Base-by-base conservation (phyloP, 1,140 invertebrate genomes). In the Aphis gossypii region DNA sequence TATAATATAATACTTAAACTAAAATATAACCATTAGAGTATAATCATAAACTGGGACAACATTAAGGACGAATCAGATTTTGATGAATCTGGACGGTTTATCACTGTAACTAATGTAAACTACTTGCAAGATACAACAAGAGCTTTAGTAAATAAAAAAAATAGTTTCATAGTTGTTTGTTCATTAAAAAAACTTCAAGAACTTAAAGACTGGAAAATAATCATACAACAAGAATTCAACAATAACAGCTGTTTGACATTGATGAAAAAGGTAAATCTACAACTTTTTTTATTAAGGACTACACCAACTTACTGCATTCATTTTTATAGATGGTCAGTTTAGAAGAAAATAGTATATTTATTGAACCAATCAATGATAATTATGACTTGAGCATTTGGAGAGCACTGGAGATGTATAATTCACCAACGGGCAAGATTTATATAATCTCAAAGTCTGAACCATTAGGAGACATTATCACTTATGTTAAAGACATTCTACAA, bases 171-270 rank as follows among this genome's bases (percentile, higher is more conserved):
- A 41, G 30, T 93, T 56, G 82, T 93, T 38, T 41, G 46, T 38
- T 84, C 92, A 9, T n/a, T 30, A 20, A 25, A 56, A 41, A 41
- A 30, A 51, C 3, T 93, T 41, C 23, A 56, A 41, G 76, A 93
- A 21, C 7, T 54, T 5, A 84, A 93, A 41, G 48, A 84, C 6
- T 93, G 92, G 92, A 93, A 86, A 93, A 56, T 51, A 9, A 86
- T 93, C 21, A 41, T 25, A 0, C 76, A 93, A 38, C 92, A 93
- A 6, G 54, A 56, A 30, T 56, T 86, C 3, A 7, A 86, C 0
- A 25, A 93, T 20, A 54, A 11, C 11, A 38, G 2, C 20, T 86
- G 41, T 41, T 41, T 93, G 38, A 38, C 82, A 5, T 93, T 93
- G 7, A 41, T 93, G 35, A 93, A 56, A 44, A 93, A 56, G 48